Evolutionary conservation across 2,888 invertebrate species (phyloP), one percentile per base, ranked within the genome.

Genomic region (Loripinus fragilis): DNA sequence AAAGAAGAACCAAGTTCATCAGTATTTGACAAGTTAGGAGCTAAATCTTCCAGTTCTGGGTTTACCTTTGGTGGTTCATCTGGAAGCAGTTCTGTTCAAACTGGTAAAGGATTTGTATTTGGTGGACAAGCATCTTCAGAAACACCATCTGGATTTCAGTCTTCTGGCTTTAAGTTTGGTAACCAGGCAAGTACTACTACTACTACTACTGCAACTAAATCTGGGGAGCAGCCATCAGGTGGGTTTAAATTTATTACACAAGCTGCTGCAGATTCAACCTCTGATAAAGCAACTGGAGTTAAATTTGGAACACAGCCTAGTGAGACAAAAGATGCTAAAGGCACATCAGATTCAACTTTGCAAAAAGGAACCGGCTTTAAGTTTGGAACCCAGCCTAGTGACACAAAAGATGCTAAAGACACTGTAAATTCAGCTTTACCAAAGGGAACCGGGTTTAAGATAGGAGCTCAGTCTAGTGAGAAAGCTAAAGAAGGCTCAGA

Each of bases 91-190:
- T 41, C 60, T 38, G 65, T 68, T 38, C 55, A 45, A 23, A 28
- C 71, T 60, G 42, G 60, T 50, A n/a, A 41, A 42, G 74, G 71
- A 17, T 66, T 69, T 45, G 33, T 25, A 25, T 69, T 73, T 41
- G 68, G 42, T 48, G 66, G 2, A 25, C 55, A 33, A 55, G 42
- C 48, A 15, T 28, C 33, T 12, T n/a, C 60, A 33, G 60, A 17
- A 3, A 23, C 20, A 17, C 3, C 30, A 33, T 10, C 60, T 25
- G 60, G 1, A 25, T 2, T 42, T 25, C 71, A 74, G 55, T 48
- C 73, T 68, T 66, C 71, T 67, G 81, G 75, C 7, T 84, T 80
- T 70, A 74, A 76, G 41, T 76, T 81, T 65, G 30, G 12, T 12
- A 15, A 12, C 12, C 55, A 60, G 60, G 5, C 60, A 3, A 33